These are phyloP conservation scores for Julus scandinavius DNA, from an alignment of 2,888 invertebrate species.

Conservation along the genomic window DNA sequence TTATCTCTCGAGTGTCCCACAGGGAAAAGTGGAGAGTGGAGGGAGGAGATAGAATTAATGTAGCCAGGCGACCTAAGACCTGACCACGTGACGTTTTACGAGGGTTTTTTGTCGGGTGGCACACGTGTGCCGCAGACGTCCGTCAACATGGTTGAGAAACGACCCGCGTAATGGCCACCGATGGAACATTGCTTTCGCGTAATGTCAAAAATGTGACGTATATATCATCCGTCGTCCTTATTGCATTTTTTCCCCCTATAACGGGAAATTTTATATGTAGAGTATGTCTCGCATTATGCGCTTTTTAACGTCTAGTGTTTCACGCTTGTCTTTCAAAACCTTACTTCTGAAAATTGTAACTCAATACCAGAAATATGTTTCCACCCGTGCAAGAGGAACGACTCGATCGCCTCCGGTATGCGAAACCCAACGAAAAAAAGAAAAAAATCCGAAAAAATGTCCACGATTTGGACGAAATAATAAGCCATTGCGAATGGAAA, in stretches of 20 bases:
- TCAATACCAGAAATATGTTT: not conserved
- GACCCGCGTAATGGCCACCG: not conserved
- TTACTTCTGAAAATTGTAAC: not conserved
- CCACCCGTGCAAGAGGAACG: slow-evolving; percentile 1
- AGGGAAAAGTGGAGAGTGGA: too few relatives aligned
- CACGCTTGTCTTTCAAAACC: not conserved
- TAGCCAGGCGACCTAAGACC: not conserved
- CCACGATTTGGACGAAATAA: not conserved
- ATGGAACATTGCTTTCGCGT: not conserved
- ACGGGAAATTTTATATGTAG: not conserved
- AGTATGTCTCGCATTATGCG: not conserved
- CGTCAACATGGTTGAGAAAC: not conserved
- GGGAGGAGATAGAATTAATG: not conserved
- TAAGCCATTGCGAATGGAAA: not conserved
- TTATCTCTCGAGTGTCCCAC: too few relatives aligned
- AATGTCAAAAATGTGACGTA: not conserved
- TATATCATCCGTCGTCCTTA: not conserved
- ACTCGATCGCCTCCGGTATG: not conserved
- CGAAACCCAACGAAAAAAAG: not conserved
- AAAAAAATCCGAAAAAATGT: not conserved
- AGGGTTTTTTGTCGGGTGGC: not conserved
- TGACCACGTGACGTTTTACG: not conserved
- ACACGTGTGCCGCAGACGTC: slow-evolving; percentile 6
- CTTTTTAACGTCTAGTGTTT: not conserved
- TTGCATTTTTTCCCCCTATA: not conserved